Evolutionary conservation across 1,140 invertebrate genomes (phyloP), one percentile per base, ranked within the genome.

Genomic region (Drosophila serrata): DNA sequence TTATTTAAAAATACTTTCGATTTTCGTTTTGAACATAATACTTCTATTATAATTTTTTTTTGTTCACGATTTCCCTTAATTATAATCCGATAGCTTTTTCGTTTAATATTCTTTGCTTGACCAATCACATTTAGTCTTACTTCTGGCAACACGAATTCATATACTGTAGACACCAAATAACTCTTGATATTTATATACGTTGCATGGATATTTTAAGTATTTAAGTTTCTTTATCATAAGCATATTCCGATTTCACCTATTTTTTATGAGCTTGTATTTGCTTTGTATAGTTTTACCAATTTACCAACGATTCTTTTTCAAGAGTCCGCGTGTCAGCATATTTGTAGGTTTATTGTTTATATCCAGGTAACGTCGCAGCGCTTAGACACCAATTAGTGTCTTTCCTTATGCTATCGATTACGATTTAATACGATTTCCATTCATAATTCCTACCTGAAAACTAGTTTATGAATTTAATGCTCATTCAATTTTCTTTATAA

Each of bases 341-440:
- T 11, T 29, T 15, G n/a, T 40, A 24, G 17, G 13, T 27, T 40
- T 59, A 51, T 65, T 75, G 39, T 57, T 22, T 78, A 31, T 55
- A 15, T 42, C 11, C 78, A 81, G 79, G 78, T 81, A 81, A 39
- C 78, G 35, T 76, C 9, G 78, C 60, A 81, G 78, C 78, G 78
- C 78, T 46, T 4, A 33, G 55, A 63, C 75, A 58, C 12, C 42
- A 15, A 2, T 33, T 37, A 1, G 4, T 64, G 57, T 31, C 43
- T 29, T 9, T 46, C 13, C 19, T 65, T 51, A 59, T 6, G 7
- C 33, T 48, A 33, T 15, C 9, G 22, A 15, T 19, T 17, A 67
- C 24, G 27, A 7, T n/a, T 19, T 13, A 12, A 39, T 37, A 24
- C 5, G 15, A 31, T 27, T 48, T 46, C 17, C 24, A 63, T 11